Evolutionary conservation across 2,888 invertebrate genomes (phyloP), one percentile per base, ranked within the genome.

Genomic region (Lymantria dispar): DNA sequence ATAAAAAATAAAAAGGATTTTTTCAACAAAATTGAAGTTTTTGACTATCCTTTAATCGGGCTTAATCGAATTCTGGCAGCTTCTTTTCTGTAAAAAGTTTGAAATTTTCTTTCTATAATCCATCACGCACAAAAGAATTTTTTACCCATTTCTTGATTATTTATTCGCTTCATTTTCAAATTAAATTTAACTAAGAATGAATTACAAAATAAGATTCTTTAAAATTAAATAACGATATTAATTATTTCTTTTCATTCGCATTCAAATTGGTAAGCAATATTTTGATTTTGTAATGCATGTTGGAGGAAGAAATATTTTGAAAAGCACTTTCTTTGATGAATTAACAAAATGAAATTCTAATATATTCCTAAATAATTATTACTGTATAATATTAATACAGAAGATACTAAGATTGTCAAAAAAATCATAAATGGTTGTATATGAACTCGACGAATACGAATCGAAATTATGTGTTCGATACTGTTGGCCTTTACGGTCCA

Each of bases 21-120:
- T 14, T 40, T 8, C 66, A 68, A 75, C 73, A 79, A 76, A 74
- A 83, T 82, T 82, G 80, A 81, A 85, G 79, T 81, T 84, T 85
- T 78, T 70, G 75, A 75, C 74, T 76, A 79, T 71, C 73, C 74
- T 74, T 77, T 71, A 71, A 72, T 70, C 64, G 70, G 60, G 74
- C 68, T 78, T 80, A 79, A 80, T 80, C 74, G 78, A 81, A 83
- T 83, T 78, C 71, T 60, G 13, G 40, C 15, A 12, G n/a, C 3
- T 37, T 37, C 3, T 37, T n/a, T 38, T 56, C 44, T 52, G 44
- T 39, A 45, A 41, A 45, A 57, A 59, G 52, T 56, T 59, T 56
- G 33, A 10, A 33, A 33, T 33, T 2, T 33, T 33, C 33, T 33
- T 33, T 33, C 9, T 33, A 33, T 7, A 33, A 10, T 33, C 33